phyloP scores from a whole-genome alignment of 2,797 vertebrate genomes.

The Octomys mimax region DNA sequence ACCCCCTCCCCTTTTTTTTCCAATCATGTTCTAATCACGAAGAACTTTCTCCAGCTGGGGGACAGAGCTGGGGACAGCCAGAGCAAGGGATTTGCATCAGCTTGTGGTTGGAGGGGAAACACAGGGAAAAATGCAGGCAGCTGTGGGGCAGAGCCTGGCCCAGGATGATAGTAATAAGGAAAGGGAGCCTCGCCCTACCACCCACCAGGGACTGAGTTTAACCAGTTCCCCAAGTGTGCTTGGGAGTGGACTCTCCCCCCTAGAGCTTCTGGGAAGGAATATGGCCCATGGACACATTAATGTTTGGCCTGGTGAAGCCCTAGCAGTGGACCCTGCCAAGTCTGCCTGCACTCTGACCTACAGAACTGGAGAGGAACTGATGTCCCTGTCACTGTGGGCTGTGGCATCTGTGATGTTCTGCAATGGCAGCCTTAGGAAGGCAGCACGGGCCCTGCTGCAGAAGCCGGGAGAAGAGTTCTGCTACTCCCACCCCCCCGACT shows the following conservation, averaged over 20 bases:
- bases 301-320: not conserved
- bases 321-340: not conserved
- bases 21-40: not conserved
- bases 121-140: not conserved
- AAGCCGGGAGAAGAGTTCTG: accelerated
- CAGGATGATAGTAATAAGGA: not conserved
- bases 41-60: not conserved
- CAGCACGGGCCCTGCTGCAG: not conserved
- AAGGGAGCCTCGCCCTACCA: not conserved
- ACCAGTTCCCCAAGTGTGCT: not conserved
- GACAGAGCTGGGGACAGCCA: not conserved
- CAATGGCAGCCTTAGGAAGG: not conserved
- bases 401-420: accelerated
- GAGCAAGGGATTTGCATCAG: not conserved
- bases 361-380: accelerated
- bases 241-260: not conserved
- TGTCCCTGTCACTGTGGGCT: not conserved
- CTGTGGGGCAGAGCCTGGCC: not conserved
- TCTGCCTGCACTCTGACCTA: not conserved
- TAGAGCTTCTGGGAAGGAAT: not conserved
- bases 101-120: not conserved
- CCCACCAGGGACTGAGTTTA: not conserved
- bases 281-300: too few species aligned
- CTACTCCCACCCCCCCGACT: not conserved
- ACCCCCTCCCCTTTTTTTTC: too few species aligned